A percentile compares a stretch with the other conserved stretches of the same genome.
Conservation (phyloP, 1,140 invertebrate genomes). For the Ganaspis sp. region DNA sequence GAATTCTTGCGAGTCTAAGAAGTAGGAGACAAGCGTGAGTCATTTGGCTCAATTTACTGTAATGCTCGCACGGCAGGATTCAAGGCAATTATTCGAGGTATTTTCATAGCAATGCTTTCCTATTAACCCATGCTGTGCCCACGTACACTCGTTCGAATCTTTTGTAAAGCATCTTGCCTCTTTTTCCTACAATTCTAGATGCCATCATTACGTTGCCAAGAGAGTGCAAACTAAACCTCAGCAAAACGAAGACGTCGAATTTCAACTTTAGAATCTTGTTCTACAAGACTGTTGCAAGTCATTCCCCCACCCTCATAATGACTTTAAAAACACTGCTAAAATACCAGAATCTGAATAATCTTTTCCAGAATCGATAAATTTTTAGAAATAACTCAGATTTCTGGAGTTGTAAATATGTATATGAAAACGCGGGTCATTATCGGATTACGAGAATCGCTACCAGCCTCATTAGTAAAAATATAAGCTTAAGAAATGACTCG, state of each 20-base stretch:
- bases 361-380: neutral
- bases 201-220: slow-evolving; percentile 21
- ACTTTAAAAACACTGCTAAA: neutral
- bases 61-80: slow-evolving; percentile 51
- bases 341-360: neutral
- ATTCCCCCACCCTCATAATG: neutral
- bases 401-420: neutral
- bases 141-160: slow-evolving; percentile 30
- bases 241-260: neutral
- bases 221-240: neutral
- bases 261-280: slow-evolving; percentile 15
- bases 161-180: slow-evolving; percentile 5
- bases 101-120: slow-evolving; percentile 65
- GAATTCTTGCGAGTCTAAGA: neutral
- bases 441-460: slow-evolving; percentile 21
- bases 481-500: neutral
- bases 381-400: neutral
- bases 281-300: neutral
- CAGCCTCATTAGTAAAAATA: slow-evolving; percentile 10
- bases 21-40: slow-evolving; percentile 48
- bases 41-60: slow-evolving; percentile 60
- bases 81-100: slow-evolving; percentile 64
- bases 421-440: neutral
- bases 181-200: slow-evolving; percentile 21
- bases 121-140: slow-evolving; percentile 50